A percentile compares a stretch with the other conserved stretches of the same genome.
Evolutionary conservation across 2,888 invertebrate species (phyloP).

Genomic region (Germaria angustata): DNA sequence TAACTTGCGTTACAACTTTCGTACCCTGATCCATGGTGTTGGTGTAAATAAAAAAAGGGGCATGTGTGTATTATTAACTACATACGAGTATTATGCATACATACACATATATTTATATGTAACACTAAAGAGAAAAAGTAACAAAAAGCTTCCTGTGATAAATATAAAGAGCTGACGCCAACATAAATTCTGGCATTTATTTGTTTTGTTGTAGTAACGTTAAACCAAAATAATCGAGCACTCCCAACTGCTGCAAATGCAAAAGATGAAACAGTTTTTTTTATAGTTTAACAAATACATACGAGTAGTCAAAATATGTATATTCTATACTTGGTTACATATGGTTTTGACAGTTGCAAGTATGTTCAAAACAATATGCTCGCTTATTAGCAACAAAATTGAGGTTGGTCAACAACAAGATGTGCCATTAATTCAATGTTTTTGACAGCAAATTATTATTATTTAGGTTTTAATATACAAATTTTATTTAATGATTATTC

Average conservation of each 20-base stretch:
- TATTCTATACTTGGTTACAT: slow-evolving; percentile 8
- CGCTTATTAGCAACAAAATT: neutral
- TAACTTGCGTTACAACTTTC: neutral
- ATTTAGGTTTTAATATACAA: neutral
- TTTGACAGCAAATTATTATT: slow-evolving; percentile 21
- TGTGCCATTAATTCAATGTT: slow-evolving; percentile 15
- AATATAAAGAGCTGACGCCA: slow-evolving; percentile 32
- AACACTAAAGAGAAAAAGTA: neutral
- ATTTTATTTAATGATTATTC: too few relatives aligned
- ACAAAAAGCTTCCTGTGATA: neutral
- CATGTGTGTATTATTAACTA: too few relatives aligned
- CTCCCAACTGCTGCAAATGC: neutral
- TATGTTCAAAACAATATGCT: slow-evolving; percentile 1
- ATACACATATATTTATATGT: neutral
- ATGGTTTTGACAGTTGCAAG: slow-evolving; percentile 1
- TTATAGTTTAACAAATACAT: neutral
- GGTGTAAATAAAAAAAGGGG: neutral
- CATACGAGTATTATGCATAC: neutral
- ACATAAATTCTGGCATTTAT: slow-evolving; percentile 37
- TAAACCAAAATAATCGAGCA: slow-evolving; percentile 10
- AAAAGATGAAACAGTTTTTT: neutral
- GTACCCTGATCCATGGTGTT: neutral
- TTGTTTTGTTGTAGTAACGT: slow-evolving; percentile 6
- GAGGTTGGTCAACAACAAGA: slow-evolving; percentile 29
- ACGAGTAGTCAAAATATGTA: neutral